Percentiles rank a stretch among this genome's conserved stretches.
phyloP scores from a whole-genome alignment of 1,140 invertebrate species.

The Proctacanthus coquilletti region DNA sequence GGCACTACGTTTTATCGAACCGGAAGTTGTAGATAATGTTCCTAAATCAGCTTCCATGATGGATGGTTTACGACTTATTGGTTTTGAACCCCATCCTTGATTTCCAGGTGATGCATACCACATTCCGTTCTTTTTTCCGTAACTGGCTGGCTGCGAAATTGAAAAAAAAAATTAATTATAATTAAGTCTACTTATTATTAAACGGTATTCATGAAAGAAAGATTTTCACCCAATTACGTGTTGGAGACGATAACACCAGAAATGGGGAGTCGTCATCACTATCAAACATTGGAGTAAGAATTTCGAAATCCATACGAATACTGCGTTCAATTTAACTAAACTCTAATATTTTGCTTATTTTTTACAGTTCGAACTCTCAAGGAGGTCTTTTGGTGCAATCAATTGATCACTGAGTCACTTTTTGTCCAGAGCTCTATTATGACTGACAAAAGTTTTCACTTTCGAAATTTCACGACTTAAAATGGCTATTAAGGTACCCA shows the following conservation, averaged over 20 bases:
- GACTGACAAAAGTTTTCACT: constrained; percentile 1
- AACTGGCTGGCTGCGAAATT: constrained; percentile 56
- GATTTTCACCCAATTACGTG: constrained; percentile 18
- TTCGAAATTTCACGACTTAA: background rate
- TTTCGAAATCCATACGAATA: no score
- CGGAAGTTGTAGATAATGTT: constrained; percentile 40
- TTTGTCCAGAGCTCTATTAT: background rate
- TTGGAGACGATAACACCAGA: constrained; percentile 29
- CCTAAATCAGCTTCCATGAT: constrained; percentile 57
- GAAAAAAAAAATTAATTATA: constrained; percentile 4
- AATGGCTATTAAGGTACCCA: no score
- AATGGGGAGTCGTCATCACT: constrained; percentile 30
- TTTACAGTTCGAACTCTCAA: no score
- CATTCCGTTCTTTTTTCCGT: constrained; percentile 73
- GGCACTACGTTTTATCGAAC: constrained; percentile 54
- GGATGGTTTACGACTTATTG: constrained; percentile 51
- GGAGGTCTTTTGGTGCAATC: no score
- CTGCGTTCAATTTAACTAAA: no score
- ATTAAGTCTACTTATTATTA: background rate
- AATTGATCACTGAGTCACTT: no score
- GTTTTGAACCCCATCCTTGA: constrained; percentile 34
- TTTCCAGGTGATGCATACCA: constrained; percentile 59
- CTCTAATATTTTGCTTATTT: no score
- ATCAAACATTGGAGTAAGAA: no score
- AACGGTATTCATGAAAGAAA: background rate